Evolutionary conservation across 2,888 invertebrate species (phyloP), one percentile per base, ranked within the genome.

Genomic region (Oxystoma pomonae): DNA sequence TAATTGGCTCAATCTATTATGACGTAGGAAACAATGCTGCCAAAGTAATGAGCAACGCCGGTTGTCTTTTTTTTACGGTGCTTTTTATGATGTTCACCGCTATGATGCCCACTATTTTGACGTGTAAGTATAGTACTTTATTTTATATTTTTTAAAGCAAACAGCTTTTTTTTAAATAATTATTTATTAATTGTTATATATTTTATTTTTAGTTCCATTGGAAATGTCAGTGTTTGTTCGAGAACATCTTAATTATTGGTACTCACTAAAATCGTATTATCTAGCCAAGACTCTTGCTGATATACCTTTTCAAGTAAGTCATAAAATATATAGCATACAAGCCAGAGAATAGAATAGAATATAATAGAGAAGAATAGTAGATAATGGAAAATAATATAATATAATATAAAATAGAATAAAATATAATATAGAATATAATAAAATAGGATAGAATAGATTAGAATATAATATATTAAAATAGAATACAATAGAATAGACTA

Each of bases 51-150:
- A 96, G 95, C 81, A 98, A 98, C 76, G 91, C 95, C 20, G 96
- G 96, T 55, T 96, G 94, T 81, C 87, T 98, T 72, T 98, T 98
- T 84, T 97, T 98, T 82, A 95, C 94, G 69, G 91, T 95, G 71
- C 88, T 98, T 82, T 98, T 98, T 81, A 91, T 96, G 70, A 96
- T 96, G 90, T 98, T 97, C 80, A 95, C 96, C 60, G 95, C 97
- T 58, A 94, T 98, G 91, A 98, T 98, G 97, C 96, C 97, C 68
- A 98, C 97, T 58, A 96, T 98, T 75, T 86, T 97, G 74, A 97
- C 98, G 77, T 98, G 97, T 97, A 83, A 92, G 94, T 88, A 5
- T 35, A 35, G 35, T 35, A 35, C 35, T 20, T 18, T 16, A 35
- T 52, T 35, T 58, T 52, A 57, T 62, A 20, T 56, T 58, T 49